These are phyloP conservation scores for Mormyrus hasselquistii DNA, from an alignment of 2,797 vertebrate genomes.

Conservation along the genomic window DNA sequence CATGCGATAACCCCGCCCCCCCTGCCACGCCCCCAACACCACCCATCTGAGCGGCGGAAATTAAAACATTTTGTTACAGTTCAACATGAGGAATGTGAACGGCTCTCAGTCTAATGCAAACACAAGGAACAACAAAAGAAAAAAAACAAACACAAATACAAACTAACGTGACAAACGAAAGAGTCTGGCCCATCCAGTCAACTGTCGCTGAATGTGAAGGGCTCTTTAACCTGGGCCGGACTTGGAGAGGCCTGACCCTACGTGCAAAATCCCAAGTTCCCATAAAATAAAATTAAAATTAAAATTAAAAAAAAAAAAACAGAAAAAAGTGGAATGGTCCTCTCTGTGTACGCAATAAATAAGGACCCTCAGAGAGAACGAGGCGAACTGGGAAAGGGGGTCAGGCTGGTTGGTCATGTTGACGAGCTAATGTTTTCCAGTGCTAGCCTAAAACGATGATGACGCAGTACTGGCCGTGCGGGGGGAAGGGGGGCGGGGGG, in stretches of 20 bases:
- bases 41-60: conserved; percentile 23
- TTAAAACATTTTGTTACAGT: conserved; percentile 27
- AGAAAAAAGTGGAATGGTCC: conserved; percentile 23
- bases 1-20: not conserved
- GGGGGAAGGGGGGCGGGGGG: not conserved
- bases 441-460: conserved; percentile 61
- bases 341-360: conserved; percentile 32
- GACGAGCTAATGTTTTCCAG: conserved; percentile 66
- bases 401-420: conserved; percentile 45
- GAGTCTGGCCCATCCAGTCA: conserved; percentile 53
- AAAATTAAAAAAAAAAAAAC: not conserved
- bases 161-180: conserved; percentile 30
- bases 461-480: conserved; percentile 54
- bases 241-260: conserved; percentile 52
- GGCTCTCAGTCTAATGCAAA: conserved; percentile 21
- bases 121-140: conserved; percentile 6
- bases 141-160: not conserved
- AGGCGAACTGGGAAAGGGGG: conserved; percentile 23
- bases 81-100: conserved; percentile 26
- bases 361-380: conserved; percentile 37
- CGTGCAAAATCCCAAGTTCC: conserved; percentile 41
- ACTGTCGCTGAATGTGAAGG: conserved; percentile 58
- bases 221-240: conserved; percentile 56
- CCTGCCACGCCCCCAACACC: not conserved
- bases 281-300: conserved; percentile 33